Evolutionary conservation across 2,888 invertebrate genomes (phyloP).

Genomic region (Ophion costatus): DNA sequence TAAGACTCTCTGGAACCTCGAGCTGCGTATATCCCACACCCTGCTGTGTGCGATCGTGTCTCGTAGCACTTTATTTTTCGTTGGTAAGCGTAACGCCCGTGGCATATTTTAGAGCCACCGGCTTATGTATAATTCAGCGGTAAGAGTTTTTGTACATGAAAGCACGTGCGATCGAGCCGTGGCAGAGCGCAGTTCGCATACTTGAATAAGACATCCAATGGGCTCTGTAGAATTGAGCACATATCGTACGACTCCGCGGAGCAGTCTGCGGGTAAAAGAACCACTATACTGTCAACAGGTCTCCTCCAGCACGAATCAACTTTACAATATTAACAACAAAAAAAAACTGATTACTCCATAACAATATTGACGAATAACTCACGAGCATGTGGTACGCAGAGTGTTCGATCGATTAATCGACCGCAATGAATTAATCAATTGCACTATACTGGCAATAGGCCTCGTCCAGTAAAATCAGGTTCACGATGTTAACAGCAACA

Average conservation of each 20-base stretch:
- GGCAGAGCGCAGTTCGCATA: constrained; percentile 49
- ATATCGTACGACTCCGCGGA: constrained; percentile 72
- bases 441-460: too few species aligned
- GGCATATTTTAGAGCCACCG: constrained; percentile 77
- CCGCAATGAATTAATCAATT: too few species aligned
- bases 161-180: constrained; percentile 73
- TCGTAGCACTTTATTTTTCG: constrained; percentile 47
- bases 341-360: neutral
- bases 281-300: neutral
- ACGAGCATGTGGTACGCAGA: too few species aligned
- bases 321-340: neutral
- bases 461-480: too few species aligned
- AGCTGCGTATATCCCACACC: constrained; percentile 17
- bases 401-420: too few species aligned
- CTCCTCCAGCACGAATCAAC: neutral
- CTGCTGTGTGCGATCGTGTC: constrained; percentile 38
- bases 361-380: neutral
- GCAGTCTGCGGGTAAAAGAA: neutral
- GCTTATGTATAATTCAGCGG: constrained; percentile 82
- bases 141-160: constrained; percentile 74
- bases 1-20: neutral
- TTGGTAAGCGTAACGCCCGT: constrained; percentile 74
- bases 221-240: constrained; percentile 73
- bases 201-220: constrained; percentile 67
- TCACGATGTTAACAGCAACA: too few species aligned